Base-by-base conservation (phyloP, 2,113 vertebrate genomes). In the Semnopithecus entellus region DNA sequence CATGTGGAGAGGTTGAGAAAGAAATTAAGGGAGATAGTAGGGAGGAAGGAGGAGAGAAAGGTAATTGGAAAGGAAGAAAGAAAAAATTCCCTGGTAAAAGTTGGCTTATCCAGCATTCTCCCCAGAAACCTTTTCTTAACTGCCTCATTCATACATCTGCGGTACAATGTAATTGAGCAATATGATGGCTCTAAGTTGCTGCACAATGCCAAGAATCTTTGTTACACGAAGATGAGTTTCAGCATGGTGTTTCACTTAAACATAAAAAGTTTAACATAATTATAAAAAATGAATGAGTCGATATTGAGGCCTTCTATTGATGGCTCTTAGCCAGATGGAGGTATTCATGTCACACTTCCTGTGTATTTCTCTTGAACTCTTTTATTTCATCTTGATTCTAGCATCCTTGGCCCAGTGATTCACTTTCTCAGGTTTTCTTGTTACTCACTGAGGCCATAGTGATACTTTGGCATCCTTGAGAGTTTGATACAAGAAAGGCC, bases 221-320 rank as follows among this genome's bases (percentile, higher is more conserved):
- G 66, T 88, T 93, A 73, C 68, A 94, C 48, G 52, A 96, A 70
- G 23, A 86, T 61, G 72, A 94, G 84, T 25, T 95, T 73, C 38
- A 57, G 40, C 52, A 50, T 79, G 64, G 30, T 95, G 68, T 83
- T 97, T 93, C 32, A 14, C 66, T 97, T 96, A 93, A 94, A 64
- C 32, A 30, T 73, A 88, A 27, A 17, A 70, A 91, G 95, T 93
- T 94, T 85, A 78, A 35, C 55, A 70, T 88, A 83, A 95, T 93
- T 96, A 86, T 81, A 72, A 94, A 89, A 97, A 92, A 75, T 27
- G 38, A 95, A 91, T 84, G 27, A 45, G 22, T 52, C 45, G 8
- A 27, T 38, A 59, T 75, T 68, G 35, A 6, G 70, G 23, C 1
- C 25, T 86, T 97, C 66, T 88, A 13, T 73, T 52, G 38, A 13